A percentile compares a stretch with the other conserved stretches of the same genome.
These are phyloP conservation scores for Danionella cerebrum DNA, from an alignment of 2,113 vertebrate genomes.

Conservation along the genomic window DNA sequence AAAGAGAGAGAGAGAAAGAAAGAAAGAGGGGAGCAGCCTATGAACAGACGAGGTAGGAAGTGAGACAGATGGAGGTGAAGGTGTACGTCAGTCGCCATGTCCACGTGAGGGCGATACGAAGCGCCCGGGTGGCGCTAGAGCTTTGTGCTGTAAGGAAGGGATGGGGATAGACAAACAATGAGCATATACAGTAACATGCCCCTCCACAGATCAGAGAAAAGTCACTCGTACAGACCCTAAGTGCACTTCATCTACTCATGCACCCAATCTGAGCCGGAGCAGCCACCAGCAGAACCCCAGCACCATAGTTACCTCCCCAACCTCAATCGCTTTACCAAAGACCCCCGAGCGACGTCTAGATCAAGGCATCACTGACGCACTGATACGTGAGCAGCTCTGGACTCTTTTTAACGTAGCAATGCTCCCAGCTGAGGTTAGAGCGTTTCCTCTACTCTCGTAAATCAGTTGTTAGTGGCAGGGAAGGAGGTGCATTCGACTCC, in stretches of 20 bases:
- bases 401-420: no score
- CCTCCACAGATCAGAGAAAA: conserved; percentile 94
- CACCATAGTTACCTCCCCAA: no score
- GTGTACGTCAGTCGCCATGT: conserved; percentile 99
- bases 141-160: conserved; percentile 99
- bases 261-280: conserved; percentile 90
- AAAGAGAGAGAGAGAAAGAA: conserved; percentile 64
- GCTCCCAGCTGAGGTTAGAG: no score
- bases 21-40: conserved; percentile 71
- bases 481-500: no score
- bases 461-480: background rate
- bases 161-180: conserved; percentile 98
- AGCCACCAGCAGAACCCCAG: no score
- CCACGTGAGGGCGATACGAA: conserved; percentile 96
- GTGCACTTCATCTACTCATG: conserved; percentile 97
- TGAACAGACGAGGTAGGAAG: conserved; percentile 90
- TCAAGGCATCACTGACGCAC: no score
- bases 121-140: conserved; percentile 98
- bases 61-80: conserved; percentile 90
- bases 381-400: no score
- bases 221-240: conserved; percentile 98
- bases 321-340: no score
- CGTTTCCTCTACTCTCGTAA: conserved; percentile 48
- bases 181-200: conserved; percentile 98
- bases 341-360: no score